Percentiles rank a stretch among this genome's conserved stretches.
These are phyloP conservation scores for Nomada goodeniana DNA, from an alignment of 2,888 invertebrate genomes.

Conservation along the genomic window DNA sequence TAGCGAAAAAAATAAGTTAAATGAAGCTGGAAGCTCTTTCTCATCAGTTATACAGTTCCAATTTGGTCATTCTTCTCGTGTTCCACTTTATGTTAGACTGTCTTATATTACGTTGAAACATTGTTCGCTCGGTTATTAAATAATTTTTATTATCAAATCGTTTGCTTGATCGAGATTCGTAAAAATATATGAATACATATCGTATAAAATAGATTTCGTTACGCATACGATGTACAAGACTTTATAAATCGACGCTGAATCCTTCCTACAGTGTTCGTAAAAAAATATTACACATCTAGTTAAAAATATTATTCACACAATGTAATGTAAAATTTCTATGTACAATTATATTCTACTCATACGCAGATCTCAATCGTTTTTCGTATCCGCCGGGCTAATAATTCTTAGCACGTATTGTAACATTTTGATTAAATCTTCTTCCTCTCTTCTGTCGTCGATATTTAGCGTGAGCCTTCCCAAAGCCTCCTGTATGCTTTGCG, in stretches of 20 bases:
- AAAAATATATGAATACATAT: slow-evolving; percentile 31
- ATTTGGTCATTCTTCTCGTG: too few relatives aligned
- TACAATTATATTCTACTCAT: slow-evolving; percentile 36
- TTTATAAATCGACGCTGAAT: slow-evolving; percentile 4
- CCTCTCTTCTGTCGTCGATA: slow-evolving; percentile 73
- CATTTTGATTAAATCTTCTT: slow-evolving; percentile 78
- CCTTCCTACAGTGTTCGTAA: not conserved
- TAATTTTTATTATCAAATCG: slow-evolving; percentile 23
- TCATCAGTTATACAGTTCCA: too few relatives aligned
- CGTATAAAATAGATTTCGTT: not conserved
- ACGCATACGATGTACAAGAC: not conserved
- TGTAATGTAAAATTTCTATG: slow-evolving; percentile 39
- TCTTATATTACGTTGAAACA: too few relatives aligned
- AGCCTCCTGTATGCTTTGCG: slow-evolving; percentile 84
- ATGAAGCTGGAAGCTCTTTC: too few relatives aligned
- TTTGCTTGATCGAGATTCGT: not conserved
- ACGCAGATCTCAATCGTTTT: slow-evolving; percentile 43
- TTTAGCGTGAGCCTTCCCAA: slow-evolving; percentile 83
- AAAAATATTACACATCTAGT: slow-evolving; percentile 28
- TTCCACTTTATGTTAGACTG: too few relatives aligned
- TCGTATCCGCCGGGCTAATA: slow-evolving; percentile 73
- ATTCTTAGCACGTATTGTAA: slow-evolving; percentile 79
- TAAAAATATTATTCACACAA: slow-evolving; percentile 7
- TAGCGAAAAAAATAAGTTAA: too few relatives aligned
- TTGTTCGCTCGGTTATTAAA: not conserved